These are phyloP conservation scores for Mus pahari DNA, from an alignment of 2,113 vertebrate genomes.

Conservation along the genomic window DNA sequence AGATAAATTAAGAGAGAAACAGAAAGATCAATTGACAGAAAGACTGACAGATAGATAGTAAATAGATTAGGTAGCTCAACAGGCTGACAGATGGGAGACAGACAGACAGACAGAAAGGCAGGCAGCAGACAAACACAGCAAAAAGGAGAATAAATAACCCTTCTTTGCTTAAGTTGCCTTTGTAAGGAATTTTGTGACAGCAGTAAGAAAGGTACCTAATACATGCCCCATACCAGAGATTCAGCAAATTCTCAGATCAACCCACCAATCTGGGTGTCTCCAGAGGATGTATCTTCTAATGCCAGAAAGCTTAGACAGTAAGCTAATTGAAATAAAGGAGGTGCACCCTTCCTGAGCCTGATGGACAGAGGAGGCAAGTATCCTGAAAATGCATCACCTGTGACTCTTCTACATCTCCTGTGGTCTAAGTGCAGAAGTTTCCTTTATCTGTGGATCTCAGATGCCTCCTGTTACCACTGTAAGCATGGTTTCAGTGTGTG, in stretches of 20 bases:
- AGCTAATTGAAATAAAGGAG: neutral
- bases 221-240: neutral
- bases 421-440: neutral
- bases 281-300: neutral
- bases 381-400: neutral
- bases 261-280: neutral
- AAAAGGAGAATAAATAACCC: neutral
- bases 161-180: neutral
- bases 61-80: neutral
- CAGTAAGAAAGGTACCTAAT: neutral
- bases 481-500: neutral
- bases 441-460: neutral
- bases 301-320: neutral
- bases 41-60: too few relatives aligned
- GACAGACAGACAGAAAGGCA: too few relatives aligned
- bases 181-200: neutral
- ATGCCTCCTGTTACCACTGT: neutral
- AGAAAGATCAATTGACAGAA: too few relatives aligned
- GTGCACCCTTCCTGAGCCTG: accelerated
- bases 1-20: too few relatives aligned
- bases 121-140: neutral
- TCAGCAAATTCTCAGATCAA: neutral
- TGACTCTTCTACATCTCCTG: neutral
- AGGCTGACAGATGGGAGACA: neutral
- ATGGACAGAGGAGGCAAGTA: neutral